Evolutionary conservation across 2,113 vertebrate species (phyloP).

Genomic region (Scalopus aquaticus): DNA sequence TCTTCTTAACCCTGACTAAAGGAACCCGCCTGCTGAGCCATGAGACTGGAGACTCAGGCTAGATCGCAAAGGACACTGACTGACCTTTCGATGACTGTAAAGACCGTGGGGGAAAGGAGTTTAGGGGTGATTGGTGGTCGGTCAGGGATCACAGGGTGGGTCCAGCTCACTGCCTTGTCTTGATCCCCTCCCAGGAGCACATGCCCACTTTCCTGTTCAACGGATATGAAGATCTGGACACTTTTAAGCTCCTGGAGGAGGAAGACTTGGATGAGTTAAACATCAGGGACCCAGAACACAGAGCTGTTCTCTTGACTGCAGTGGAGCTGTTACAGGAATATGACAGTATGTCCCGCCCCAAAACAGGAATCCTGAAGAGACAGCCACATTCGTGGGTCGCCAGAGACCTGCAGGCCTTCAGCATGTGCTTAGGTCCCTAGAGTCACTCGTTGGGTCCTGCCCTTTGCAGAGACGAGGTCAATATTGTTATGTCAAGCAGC

Average conservation of each 20-base stretch:
- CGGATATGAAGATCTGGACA: conserved; percentile 98
- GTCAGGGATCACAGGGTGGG: too few relatives aligned
- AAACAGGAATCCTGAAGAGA: fast-evolving
- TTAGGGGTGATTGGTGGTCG: not conserved
- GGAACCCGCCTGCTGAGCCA: not conserved
- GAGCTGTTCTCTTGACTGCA: conserved; percentile 95
- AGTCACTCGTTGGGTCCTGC: not conserved
- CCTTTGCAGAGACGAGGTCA: not conserved
- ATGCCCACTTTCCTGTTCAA: conserved; percentile 99
- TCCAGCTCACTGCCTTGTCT: not conserved
- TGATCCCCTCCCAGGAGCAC: conserved; percentile 89
- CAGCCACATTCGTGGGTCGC: not conserved
- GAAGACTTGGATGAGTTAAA: conserved; percentile 98
- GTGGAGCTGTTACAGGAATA: conserved; percentile 98
- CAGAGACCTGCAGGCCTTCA: not conserved
- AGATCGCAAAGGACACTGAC: not conserved
- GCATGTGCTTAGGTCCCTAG: not conserved
- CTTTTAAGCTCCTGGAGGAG: conserved; percentile 97
- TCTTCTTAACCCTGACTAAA: not conserved
- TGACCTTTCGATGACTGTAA: not conserved
- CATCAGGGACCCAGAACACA: conserved; percentile 95
- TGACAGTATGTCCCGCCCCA: conserved; percentile 90
- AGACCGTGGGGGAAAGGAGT: not conserved
- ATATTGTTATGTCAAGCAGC: not conserved
- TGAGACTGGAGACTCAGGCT: not conserved